phyloP scores from a whole-genome alignment of 2,888 invertebrate species.

The Heliconius erato region DNA sequence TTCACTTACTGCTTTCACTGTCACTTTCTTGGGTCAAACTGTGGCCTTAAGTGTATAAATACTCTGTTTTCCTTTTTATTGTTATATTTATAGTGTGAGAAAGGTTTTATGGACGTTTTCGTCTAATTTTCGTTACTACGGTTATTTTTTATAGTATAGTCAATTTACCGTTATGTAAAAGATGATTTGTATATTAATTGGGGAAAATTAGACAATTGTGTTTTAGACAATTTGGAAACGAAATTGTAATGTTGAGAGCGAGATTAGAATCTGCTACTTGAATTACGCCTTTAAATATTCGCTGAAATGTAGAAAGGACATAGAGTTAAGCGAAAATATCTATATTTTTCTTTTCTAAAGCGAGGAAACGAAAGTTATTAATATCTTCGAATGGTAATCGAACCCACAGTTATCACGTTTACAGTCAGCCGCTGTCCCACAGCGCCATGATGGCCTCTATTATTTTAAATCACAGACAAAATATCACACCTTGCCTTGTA shows the following conservation, averaged over 20 bases:
- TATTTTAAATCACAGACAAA: not conserved
- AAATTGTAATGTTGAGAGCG: not conserved
- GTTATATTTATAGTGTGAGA: slow-evolving; percentile 29
- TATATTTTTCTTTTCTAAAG: too few species aligned
- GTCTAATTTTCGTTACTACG: not conserved
- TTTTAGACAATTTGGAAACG: not conserved
- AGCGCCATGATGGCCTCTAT: not conserved
- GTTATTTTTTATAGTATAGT: not conserved
- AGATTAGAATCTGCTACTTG: not conserved
- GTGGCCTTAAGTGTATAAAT: slow-evolving; percentile 41
- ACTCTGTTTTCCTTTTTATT: slow-evolving; percentile 37
- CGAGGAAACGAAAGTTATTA: not conserved
- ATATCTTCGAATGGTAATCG: not conserved
- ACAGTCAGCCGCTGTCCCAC: not conserved
- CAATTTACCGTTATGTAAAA: slow-evolving; percentile 5
- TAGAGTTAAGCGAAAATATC: not conserved
- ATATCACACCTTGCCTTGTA: not conserved
- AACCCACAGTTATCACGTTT: not conserved
- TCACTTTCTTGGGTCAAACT: slow-evolving; percentile 63
- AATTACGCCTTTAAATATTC: not conserved
- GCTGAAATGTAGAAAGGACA: not conserved
- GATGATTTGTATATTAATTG: not conserved
- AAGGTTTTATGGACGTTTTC: not conserved
- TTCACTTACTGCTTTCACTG: slow-evolving; percentile 71
- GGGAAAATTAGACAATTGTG: not conserved